Percentiles rank a stretch among this genome's conserved stretches.
Conservation (phyloP, 2,888 invertebrate genomes). For the Bhutanitis thaidina region DNA sequence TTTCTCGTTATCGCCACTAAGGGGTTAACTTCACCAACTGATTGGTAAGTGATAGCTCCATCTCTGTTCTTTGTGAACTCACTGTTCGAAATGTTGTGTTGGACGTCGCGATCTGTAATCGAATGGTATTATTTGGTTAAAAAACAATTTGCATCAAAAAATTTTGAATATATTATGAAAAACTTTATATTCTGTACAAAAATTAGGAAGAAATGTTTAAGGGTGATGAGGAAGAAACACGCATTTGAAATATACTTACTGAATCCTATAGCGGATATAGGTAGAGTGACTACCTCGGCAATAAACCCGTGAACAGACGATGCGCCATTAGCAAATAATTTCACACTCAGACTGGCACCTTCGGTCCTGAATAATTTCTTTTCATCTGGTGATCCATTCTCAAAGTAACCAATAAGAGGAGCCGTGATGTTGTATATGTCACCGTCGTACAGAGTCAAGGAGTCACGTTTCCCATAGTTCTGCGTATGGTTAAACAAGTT, state of each 20-base stretch:
- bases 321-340: constrained; percentile 96
- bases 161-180: too few species aligned
- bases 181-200: too few species aligned
- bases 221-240: too few species aligned
- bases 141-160: neutral
- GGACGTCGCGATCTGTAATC: constrained; percentile 90
- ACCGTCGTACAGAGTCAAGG: constrained; percentile 93
- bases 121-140: neutral
- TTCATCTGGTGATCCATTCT: constrained; percentile 84
- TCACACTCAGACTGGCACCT: constrained; percentile 91
- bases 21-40: constrained; percentile 97
- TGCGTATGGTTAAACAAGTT: constrained; percentile 94
- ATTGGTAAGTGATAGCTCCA: constrained; percentile 92
- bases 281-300: constrained; percentile 96
- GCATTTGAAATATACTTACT: constrained; percentile 80
- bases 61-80: constrained; percentile 89
- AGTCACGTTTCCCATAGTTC: constrained; percentile 90
- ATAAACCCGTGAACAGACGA: constrained; percentile 97
- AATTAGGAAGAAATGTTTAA: too few species aligned
- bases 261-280: constrained; percentile 93
- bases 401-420: constrained; percentile 84
- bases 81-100: constrained; percentile 93
- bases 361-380: constrained; percentile 87
- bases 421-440: constrained; percentile 93
- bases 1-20: constrained; percentile 92